Percentiles rank a stretch among this genome's conserved stretches.
phyloP scores from a whole-genome alignment of 2,113 vertebrate species.

The Hydrolagus affinis region DNA sequence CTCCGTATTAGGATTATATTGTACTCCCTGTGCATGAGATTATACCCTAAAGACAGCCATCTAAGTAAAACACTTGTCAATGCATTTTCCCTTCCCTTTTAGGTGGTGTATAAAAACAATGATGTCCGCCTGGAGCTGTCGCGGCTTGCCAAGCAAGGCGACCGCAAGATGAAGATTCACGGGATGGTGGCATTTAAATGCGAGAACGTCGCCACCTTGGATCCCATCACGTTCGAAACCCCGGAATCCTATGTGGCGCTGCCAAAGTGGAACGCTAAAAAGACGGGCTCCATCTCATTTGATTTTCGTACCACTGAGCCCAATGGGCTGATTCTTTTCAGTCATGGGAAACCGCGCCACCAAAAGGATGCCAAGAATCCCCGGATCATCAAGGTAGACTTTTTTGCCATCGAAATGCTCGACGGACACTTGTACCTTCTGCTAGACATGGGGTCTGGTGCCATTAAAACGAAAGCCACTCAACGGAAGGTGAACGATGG shows the following conservation, averaged over 20 bases:
- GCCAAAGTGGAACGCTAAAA: constrained; percentile 96
- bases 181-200: constrained; percentile 95
- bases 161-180: constrained; percentile 90
- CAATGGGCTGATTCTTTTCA: constrained; percentile 91
- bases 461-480: constrained; percentile 86
- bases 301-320: constrained; percentile 96
- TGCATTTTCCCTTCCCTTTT: constrained; percentile 34
- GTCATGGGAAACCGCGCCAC: constrained; percentile 86
- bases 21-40: neutral
- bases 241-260: constrained; percentile 88
- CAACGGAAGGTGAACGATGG: constrained; percentile 96
- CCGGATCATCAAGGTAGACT: constrained; percentile 87
- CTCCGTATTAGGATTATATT: too few relatives aligned
- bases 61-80: neutral
- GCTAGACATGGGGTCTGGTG: constrained; percentile 94
- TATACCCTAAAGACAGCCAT: neutral
- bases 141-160: constrained; percentile 82
- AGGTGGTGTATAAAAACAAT: constrained; percentile 98
- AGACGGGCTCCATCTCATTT: constrained; percentile 95
- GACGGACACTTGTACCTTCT: constrained; percentile 91
- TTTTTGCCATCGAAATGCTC: constrained; percentile 96
- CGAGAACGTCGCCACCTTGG: constrained; percentile 91
- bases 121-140: constrained; percentile 90
- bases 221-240: constrained; percentile 95
- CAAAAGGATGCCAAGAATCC: constrained; percentile 85